Percentiles rank a stretch among this genome's conserved stretches.
These are phyloP conservation scores for Pygoscelis antarcticus DNA, from an alignment of 2,113 vertebrate genomes.

Conservation along the genomic window DNA sequence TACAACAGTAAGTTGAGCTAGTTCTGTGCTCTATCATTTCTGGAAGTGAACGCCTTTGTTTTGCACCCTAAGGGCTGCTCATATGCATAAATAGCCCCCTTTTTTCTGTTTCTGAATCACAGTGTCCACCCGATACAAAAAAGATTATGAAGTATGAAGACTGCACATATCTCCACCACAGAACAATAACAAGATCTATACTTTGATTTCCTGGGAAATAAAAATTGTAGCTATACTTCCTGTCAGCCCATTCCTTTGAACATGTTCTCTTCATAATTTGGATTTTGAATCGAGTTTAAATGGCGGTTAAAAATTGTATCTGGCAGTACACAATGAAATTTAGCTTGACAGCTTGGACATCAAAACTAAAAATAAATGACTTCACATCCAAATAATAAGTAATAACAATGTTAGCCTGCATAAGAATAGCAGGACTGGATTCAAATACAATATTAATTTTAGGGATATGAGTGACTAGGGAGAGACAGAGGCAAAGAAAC, in stretches of 20 bases:
- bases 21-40: constrained; percentile 1
- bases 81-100: neutral
- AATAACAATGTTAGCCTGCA: constrained; percentile 99
- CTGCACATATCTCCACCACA: neutral
- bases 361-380: constrained; percentile 93
- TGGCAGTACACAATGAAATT: constrained; percentile 89
- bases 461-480: constrained; percentile 94
- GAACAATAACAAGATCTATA: constrained; percentile 62
- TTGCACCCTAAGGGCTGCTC: neutral
- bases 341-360: constrained; percentile 88
- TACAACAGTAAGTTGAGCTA: constrained; percentile 10
- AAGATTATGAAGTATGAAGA: constrained; percentile 33
- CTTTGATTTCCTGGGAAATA: constrained; percentile 84
- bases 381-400: constrained; percentile 95
- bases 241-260: constrained; percentile 82
- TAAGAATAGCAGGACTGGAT: constrained; percentile 90
- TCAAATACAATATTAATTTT: constrained; percentile 99
- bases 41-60: constrained; percentile 12
- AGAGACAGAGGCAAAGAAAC: constrained; percentile 86
- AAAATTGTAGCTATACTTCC: constrained; percentile 73
- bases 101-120: neutral
- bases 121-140: constrained; percentile 33
- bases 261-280: constrained; percentile 80
- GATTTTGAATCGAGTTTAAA: constrained; percentile 89
- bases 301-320: constrained; percentile 94